phyloP scores from a whole-genome alignment of 2,797 vertebrate species.

The Phoxinus dragarum region DNA sequence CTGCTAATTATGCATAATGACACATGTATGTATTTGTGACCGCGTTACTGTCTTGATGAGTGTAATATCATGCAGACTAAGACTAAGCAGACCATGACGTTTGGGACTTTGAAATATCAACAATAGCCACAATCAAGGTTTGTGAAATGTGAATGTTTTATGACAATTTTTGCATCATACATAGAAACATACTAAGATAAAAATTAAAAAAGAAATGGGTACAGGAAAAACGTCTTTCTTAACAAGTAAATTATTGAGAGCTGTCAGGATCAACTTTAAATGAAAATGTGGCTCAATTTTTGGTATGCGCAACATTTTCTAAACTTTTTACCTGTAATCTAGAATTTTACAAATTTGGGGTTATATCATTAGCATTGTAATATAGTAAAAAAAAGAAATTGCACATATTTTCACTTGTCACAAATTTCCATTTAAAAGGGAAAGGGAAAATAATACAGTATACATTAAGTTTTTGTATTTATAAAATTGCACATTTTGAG shows the following conservation, averaged over 20 bases:
- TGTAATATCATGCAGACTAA: not conserved
- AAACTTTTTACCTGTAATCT: not conserved
- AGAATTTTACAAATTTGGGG: not conserved
- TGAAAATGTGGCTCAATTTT: conserved; percentile 14
- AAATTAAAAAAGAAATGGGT: not conserved
- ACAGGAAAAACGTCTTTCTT: not conserved
- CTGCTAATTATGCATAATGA: not conserved
- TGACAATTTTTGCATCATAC: conserved; percentile 15
- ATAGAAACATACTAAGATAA: conserved; percentile 14
- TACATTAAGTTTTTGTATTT: not conserved
- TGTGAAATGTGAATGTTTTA: conserved; percentile 27
- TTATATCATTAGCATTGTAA: not conserved
- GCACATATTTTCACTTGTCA: not conserved
- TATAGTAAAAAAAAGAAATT: not conserved
- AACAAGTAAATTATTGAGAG: not conserved
- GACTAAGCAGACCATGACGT: not conserved
- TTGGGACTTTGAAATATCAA: conserved; percentile 5
- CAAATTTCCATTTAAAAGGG: not conserved
- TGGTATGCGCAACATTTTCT: conserved; percentile 24
- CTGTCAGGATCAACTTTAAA: conserved; percentile 2
- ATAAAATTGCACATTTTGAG: conserved; percentile 31
- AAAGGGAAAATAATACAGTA: not conserved
- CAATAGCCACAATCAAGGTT: conserved; percentile 1
- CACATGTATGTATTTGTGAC: not conserved
- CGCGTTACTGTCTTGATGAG: not conserved